Conservation (phyloP, 2,888 invertebrate species). For the Cheilosia grossa region DNA sequence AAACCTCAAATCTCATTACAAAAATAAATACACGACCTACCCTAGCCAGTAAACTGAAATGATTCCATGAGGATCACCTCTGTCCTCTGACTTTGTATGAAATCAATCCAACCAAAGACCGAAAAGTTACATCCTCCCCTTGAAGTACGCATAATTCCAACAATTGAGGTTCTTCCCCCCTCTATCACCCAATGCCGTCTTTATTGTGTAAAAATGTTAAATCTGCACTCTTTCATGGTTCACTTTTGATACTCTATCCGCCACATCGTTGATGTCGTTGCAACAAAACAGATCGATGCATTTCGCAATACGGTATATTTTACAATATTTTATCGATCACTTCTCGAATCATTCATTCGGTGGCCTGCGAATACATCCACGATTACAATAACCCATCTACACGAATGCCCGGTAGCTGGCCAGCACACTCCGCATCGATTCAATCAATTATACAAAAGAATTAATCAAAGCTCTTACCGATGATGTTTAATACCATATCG, state of each 20-base stretch:
- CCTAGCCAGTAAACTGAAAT: too few species aligned
- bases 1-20: too few species aligned
- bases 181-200: constrained; percentile 2
- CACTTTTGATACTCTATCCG: constrained; percentile 1
- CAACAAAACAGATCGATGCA: constrained; percentile 47
- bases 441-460: constrained; percentile 26
- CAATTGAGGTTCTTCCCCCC: constrained; percentile 2
- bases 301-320: constrained; percentile 65
- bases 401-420: background rate
- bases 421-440: constrained; percentile 21
- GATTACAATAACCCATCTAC: constrained; percentile 23
- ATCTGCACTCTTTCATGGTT: constrained; percentile 7
- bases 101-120: too few species aligned
- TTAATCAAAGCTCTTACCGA: constrained; percentile 58
- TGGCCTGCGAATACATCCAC: constrained; percentile 1
- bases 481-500: constrained; percentile 62
- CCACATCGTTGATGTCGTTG: background rate
- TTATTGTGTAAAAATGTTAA: background rate
- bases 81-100: too few species aligned
- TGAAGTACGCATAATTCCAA: background rate
- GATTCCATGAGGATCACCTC: too few species aligned
- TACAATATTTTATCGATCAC: constrained; percentile 60
- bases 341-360: constrained; percentile 59
- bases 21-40: too few species aligned
- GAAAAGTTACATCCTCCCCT: background rate